These are phyloP conservation scores for Drosophila siamana DNA, from an alignment of 2,888 invertebrate species.

Conservation along the genomic window DNA sequence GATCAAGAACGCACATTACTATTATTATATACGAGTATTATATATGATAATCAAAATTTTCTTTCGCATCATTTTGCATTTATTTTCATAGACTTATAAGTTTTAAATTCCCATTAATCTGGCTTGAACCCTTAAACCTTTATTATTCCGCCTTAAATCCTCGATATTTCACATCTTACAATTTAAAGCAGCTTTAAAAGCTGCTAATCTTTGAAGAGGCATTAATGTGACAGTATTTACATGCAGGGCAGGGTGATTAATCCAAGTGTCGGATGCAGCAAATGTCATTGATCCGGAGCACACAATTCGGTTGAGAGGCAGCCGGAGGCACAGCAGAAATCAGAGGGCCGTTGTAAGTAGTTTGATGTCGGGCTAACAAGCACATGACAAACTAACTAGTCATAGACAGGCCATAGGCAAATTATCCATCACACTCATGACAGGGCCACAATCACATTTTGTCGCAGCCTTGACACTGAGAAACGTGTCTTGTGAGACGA, in stretches of 20 bases:
- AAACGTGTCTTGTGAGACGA: slow-evolving; percentile 22
- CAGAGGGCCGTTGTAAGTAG: slow-evolving; percentile 14
- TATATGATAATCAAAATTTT: too few relatives aligned
- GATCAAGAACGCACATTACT: too few relatives aligned
- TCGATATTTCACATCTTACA: not conserved
- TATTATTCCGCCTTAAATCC: too few relatives aligned
- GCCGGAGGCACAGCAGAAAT: slow-evolving; percentile 9
- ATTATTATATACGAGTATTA: too few relatives aligned
- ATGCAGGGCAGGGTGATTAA: not conserved
- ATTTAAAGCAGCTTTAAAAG: not conserved
- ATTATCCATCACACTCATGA: slow-evolving; percentile 49
- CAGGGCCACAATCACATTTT: slow-evolving; percentile 45
- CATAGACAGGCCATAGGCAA: slow-evolving; percentile 37
- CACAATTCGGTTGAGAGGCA: slow-evolving; percentile 3
- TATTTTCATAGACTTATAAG: too few relatives aligned
- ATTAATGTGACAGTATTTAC: not conserved
- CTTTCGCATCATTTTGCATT: too few relatives aligned
- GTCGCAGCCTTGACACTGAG: slow-evolving; percentile 63
- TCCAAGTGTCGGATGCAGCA: slow-evolving; percentile 8
- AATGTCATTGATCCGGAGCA: slow-evolving; percentile 4
- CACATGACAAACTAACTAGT: slow-evolving; percentile 41
- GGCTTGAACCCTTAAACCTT: too few relatives aligned
- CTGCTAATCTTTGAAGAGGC: not conserved
- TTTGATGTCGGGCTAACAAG: slow-evolving; percentile 17
- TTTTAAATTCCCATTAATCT: too few relatives aligned